Evolutionary conservation across 2,113 vertebrate genomes (phyloP), one percentile per base, ranked within the genome.

Genomic region (Uropsilus gracilis): DNA sequence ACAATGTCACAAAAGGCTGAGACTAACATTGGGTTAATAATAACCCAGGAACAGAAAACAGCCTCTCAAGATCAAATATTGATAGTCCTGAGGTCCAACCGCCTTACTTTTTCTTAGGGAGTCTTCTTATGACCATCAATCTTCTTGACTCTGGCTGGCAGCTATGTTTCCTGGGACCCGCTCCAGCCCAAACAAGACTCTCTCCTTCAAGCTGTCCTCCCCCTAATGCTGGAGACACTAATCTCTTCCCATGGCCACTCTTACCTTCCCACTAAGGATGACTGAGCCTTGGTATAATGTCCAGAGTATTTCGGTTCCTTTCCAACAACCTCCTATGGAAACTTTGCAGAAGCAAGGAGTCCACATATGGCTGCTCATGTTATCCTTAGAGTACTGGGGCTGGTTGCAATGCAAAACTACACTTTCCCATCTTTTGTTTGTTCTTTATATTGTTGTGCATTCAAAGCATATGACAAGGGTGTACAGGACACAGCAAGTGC

Each of bases 241-340:
- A 59, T 37, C 69, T 89, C 53, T 66, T 42, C 86, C 17, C 4
- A 1, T 22, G 13, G 5, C 8, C 5, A 13, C 0, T 28, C 22
- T 17, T 17, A 6, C 39, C 14, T 8, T 28, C 28, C 32, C 22
- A 2, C 4, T 3, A 5, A 5, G 22, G 5, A 42, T 0, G 6
- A 44, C 2, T 12, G 34, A 8, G 55, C 55, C 18, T 16, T 8
- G 30, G 39, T 8, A 71, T n/a, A 16, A 42, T 24, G 66, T 4
- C 13, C 55, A 48, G 24, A 28, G 28, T 8, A 34, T 11, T 10
- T 30, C 37, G 26, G 44, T 12, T 2, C 28, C 42, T 8, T 4
- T 42, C 24, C 6, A 63, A 16, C n/a, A n/a, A 11, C 14, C 0
- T 6, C 22, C 61, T 1, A 6, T 11, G 1, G 1, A 2, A 6